These are phyloP conservation scores for Nematostella vectensis DNA, from an alignment of 92 coral and sea anemone species.

Conservation along the genomic window DNA sequence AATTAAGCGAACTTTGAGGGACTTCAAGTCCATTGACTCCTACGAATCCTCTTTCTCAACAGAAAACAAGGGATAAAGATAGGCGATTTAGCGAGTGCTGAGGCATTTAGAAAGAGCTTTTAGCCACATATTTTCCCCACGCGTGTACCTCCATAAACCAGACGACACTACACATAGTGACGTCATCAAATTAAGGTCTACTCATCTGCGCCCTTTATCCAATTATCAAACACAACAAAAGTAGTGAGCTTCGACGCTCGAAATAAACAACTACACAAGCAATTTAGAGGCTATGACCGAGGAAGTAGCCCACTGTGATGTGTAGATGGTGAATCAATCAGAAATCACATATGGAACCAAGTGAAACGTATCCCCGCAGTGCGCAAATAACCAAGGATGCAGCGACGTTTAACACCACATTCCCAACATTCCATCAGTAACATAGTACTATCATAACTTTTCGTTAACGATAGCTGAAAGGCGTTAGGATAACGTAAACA, in stretches of 20 bases:
- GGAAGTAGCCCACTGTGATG: slow-evolving; percentile 22
- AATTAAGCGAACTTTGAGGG: no score
- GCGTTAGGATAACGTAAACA: not conserved
- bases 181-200: not conserved
- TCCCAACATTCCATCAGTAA: not conserved
- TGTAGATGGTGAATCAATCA: slow-evolving; percentile 13
- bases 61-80: no score
- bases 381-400: not conserved
- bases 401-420: not conserved
- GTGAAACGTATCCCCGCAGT: slow-evolving; percentile 15
- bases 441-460: not conserved
- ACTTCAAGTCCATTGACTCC: no score
- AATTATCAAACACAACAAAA: not conserved
- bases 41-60: no score
- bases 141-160: no score
- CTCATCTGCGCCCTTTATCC: slow-evolving; percentile 1
- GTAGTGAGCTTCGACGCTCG: not conserved
- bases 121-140: no score
- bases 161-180: no score
- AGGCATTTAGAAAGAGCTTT: no score
- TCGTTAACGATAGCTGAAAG: not conserved
- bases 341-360: slow-evolving; percentile 2
- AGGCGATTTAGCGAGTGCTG: no score
- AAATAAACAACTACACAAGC: not conserved
- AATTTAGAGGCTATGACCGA: slow-evolving; percentile 1